These are phyloP conservation scores for Pterobdella sp. DNA, from an alignment of 2,888 invertebrate genomes.

Conservation along the genomic window DNA sequence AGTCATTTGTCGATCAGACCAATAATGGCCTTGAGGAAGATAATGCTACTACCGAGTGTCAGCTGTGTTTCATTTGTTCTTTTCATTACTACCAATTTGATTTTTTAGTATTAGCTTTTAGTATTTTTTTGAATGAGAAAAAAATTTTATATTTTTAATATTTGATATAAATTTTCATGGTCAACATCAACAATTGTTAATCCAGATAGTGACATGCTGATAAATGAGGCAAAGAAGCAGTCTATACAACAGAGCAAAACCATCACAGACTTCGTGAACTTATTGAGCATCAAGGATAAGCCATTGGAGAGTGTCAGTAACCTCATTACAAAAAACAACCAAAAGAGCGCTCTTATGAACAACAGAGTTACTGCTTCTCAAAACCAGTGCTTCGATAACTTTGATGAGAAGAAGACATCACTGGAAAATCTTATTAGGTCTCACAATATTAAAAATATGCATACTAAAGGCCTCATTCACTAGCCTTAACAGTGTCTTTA, in stretches of 20 bases:
- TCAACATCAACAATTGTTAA: too few relatives aligned
- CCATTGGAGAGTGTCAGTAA: neutral
- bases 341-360: neutral
- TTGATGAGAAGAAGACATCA: slow-evolving; percentile 62
- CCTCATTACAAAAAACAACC: neutral
- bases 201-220: neutral
- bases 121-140: too few relatives aligned
- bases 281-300: neutral
- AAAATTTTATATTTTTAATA: too few relatives aligned
- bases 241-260: neutral
- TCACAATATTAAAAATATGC: too few relatives aligned
- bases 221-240: neutral
- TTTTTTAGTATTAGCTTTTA: too few relatives aligned
- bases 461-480: too few relatives aligned
- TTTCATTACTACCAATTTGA: too few relatives aligned
- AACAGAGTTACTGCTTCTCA: neutral
- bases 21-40: slow-evolving; percentile 32
- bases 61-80: neutral
- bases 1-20: slow-evolving; percentile 64
- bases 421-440: slow-evolving; percentile 81
- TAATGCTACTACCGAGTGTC: neutral
- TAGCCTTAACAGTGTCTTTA: too few relatives aligned
- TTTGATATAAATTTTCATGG: too few relatives aligned
- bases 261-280: neutral
- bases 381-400: slow-evolving; percentile 33